Evolutionary conservation across 2,888 invertebrate genomes (phyloP), one percentile per base, ranked within the genome.

Genomic region (Amorpha juglandis): DNA sequence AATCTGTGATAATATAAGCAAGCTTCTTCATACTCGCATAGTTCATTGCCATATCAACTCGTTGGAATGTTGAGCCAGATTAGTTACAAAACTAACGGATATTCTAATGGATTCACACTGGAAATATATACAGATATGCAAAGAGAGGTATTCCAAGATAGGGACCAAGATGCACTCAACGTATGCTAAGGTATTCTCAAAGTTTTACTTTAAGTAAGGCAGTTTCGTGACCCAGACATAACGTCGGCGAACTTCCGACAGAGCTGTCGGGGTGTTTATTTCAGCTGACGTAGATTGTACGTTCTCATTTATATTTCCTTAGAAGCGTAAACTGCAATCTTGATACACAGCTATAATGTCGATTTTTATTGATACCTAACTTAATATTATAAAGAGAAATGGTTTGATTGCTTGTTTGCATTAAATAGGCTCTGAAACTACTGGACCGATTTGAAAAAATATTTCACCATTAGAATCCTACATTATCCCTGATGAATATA

Each of bases 21-120:
- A 19, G 55, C 9, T 16, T 14, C 27, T 27, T 38, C 19, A 42
- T 38, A 42, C 42, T 38, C 8, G 19, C n/a, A 58, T 21, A 58
- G 55, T 58, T 42, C 42, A 58, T 58, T 58, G 38, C 58, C 58
- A 19, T 58, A 42, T 58, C 58, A 58, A 12, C 19, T 58, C 12
- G 42, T 58, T 38, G 58, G 38, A 38, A 58, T 42, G 35, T 19
- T 55, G 38, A 38, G 19, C 19, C 33, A 53, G 42, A 58, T 58
- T 19, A 19, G 58, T 58, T 58, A 42, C 42, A 58, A 19, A 58
- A 58, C 58, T 55, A 38, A 6, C 55, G 55, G 58, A 38, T 58
- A 42, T 58, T 55, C 12, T 42, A 58, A 38, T 58, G 42, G 19
- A 58, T 58, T 58, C 19, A 16, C 42, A 58, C 12, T 58, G 58